Base-by-base conservation (phyloP, 35 echinoderm and acorn worm genomes). In the Anneissia japonica region DNA sequence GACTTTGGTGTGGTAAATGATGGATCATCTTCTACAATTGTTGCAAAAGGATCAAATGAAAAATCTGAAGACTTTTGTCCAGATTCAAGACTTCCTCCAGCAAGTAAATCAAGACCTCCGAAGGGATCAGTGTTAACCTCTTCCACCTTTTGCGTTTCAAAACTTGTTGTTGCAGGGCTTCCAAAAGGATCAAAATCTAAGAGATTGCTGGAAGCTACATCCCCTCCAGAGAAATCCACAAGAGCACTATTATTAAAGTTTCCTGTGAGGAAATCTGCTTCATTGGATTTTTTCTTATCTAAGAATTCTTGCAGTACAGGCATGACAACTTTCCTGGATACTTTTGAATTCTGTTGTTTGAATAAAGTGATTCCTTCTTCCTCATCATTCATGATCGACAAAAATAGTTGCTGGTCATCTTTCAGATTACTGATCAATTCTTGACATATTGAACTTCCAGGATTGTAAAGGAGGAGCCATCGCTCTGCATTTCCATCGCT, bases 291-390 rank as follows among this genome's bases (percentile, higher is more conserved):
- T 36, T 46, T 38, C 16, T 83, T 56, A 38, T 89, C 84, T 39
- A 93, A 74, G 43, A 93, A 93, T 37, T 81, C 38, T 28, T 93
- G 83, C 21, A 78, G 77, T 46, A 89, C 37, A 38, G 92, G 92
- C 51, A 93, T 78, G 29, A 93, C 37, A 32, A 81, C 35, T 75
- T 93, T 93, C 38, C 92, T 81, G 4, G 92, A 93, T 36, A 88
- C 92, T 31, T 38, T 85, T 51, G 82, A 56, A 43, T 93, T 93
- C 32, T 79, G 84, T 79, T 93, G 92, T 34, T 82, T 31, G 55
- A 86, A 93, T 31, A 79, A 75, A 82, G 72, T 73, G 14, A 26
- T 26, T 64, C 51, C 51, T 26, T 64, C 51, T 64, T 64, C 51
- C 21, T 64, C 51, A 3, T 64, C 51, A 64, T 9, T 64, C 21